Percentiles rank a stretch among this genome's conserved stretches.
Conservation (phyloP, 2,888 invertebrate species). For the Aproaerema taeniolella region DNA sequence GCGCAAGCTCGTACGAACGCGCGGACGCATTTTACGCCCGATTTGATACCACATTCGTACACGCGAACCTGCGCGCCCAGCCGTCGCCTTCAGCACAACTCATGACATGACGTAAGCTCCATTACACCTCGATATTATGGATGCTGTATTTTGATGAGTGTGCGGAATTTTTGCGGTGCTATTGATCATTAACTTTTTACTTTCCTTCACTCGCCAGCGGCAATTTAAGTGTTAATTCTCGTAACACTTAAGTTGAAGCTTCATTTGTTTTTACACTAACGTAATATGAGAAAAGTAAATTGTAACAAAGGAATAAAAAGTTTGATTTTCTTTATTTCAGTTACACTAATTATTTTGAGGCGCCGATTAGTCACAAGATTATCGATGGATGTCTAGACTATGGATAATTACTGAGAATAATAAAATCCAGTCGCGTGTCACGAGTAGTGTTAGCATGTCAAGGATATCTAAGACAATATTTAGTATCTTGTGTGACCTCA, state of each 20-base stretch:
- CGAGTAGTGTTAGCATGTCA: conserved; percentile 35
- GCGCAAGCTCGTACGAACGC: conserved; percentile 33
- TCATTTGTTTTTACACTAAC: too few relatives aligned
- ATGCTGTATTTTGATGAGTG: conserved; percentile 29
- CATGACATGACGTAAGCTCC: conserved; percentile 27
- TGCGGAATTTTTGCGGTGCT: conserved; percentile 19
- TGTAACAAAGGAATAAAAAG: too few relatives aligned
- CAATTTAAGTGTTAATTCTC: too few relatives aligned
- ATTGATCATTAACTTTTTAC: conserved; percentile 12
- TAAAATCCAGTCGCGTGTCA: conserved; percentile 28
- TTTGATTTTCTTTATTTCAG: too few relatives aligned
- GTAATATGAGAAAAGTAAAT: too few relatives aligned
- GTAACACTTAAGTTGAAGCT: too few relatives aligned
- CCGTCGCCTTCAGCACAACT: conserved; percentile 18
- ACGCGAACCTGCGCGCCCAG: conserved; percentile 47
- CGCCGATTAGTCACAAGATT: too few relatives aligned
- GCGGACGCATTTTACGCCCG: conserved; percentile 56
- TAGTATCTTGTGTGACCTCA: conserved; percentile 29
- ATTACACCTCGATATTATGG: conserved; percentile 22
- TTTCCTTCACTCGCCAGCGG: conserved; percentile 10
- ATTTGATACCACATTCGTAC: conserved; percentile 54
- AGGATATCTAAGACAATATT: conserved; percentile 39
- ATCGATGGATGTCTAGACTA: too few relatives aligned
- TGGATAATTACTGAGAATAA: conserved; percentile 17
- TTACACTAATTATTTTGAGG: too few relatives aligned